Conservation (phyloP, 1,140 invertebrate genomes). For the Brachionus rubens region DNA sequence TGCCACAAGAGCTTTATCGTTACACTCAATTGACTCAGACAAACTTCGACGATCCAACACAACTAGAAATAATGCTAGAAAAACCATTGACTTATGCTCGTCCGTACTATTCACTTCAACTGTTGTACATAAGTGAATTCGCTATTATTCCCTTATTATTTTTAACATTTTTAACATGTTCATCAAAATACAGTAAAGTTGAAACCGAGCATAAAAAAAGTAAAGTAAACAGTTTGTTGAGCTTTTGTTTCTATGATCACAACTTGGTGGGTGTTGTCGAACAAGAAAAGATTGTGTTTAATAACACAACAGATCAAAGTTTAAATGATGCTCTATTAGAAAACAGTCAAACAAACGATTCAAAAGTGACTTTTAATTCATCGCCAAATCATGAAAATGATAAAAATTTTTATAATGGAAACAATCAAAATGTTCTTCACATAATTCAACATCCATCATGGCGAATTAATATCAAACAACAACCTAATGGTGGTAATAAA, state of each 20-base stretch:
- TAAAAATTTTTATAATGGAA: not conserved
- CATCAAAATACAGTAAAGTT: not conserved
- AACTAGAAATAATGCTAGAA: not conserved
- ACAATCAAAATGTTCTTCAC: conserved; percentile 32
- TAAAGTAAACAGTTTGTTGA: not conserved
- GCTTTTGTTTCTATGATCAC: conserved; percentile 21
- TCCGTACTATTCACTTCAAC: conserved; percentile 32
- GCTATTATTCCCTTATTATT: conserved; percentile 16
- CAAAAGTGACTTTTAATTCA: not conserved
- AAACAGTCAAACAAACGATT: not conserved
- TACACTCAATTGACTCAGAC: not conserved
- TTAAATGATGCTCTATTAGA: conserved; percentile 34
- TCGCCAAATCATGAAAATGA: not conserved
- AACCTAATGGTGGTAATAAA: not conserved
- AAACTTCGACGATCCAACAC: not conserved
- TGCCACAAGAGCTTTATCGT: conserved; percentile 28
- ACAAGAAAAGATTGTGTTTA: not conserved
- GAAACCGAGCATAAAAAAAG: too few relatives aligned
- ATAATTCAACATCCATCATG: conserved; percentile 45
- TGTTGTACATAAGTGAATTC: conserved; percentile 33
- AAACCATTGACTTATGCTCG: not conserved
- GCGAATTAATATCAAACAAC: conserved; percentile 45
- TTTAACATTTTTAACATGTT: conserved; percentile 10
- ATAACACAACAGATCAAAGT: conserved; percentile 28
- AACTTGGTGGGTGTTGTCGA: not conserved